Evolutionary conservation across 2,113 vertebrate species (phyloP).

Genomic region (Saccopteryx bilineata): DNA sequence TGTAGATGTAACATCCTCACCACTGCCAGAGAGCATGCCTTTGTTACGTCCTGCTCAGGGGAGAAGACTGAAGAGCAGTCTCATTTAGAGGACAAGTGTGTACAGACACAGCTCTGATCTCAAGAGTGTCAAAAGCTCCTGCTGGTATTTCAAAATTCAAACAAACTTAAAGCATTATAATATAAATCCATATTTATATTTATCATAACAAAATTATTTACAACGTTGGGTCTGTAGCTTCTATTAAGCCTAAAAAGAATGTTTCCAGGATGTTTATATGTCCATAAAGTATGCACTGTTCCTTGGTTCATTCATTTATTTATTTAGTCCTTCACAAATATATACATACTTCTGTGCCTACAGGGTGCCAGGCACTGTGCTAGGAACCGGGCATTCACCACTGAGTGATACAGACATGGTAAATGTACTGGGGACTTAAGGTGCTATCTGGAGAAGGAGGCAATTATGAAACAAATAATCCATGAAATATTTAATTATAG

Average conservation of each 20-base stretch:
- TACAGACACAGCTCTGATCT: background rate
- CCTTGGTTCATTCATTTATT: background rate
- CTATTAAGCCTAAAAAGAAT: background rate
- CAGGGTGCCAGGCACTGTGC: background rate
- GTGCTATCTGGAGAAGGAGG: background rate
- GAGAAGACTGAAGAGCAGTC: background rate
- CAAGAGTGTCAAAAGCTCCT: constrained; percentile 2
- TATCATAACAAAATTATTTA: constrained; percentile 34
- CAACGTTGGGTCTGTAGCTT: background rate
- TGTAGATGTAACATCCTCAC: background rate
- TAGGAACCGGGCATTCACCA: background rate
- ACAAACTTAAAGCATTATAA: constrained; percentile 15
- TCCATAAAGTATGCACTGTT: background rate
- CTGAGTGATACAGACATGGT: background rate
- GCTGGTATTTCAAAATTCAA: constrained; percentile 46
- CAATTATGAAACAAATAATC: background rate
- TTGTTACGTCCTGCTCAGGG: background rate
- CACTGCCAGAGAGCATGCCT: background rate
- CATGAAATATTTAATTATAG: background rate
- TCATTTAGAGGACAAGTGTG: background rate
- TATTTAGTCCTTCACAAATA: background rate
- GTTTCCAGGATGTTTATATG: background rate
- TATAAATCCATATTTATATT: background rate
- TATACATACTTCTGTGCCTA: background rate
- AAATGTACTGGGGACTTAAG: background rate